Evolutionary conservation across 1,140 invertebrate genomes (phyloP).

Genomic region (Bombus balteatus): DNA sequence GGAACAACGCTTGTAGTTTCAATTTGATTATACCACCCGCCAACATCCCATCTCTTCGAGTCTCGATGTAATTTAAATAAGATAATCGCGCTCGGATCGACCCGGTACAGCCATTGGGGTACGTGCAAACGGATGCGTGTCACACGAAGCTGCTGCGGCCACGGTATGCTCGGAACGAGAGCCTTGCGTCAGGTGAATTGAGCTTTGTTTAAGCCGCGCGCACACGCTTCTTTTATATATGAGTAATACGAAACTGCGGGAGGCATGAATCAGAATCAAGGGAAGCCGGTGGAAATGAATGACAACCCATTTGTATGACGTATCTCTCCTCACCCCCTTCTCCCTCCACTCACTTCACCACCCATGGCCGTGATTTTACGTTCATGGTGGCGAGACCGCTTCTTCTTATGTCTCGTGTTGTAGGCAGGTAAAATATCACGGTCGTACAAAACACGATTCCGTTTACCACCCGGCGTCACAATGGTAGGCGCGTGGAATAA

Average conservation of each 20-base stretch:
- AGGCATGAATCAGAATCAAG: slow-evolving; percentile 76
- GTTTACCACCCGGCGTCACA: slow-evolving; percentile 62
- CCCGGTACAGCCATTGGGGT: background rate
- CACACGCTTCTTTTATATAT: slow-evolving; percentile 44
- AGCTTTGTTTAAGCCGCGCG: slow-evolving; percentile 52
- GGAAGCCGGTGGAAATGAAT: slow-evolving; percentile 72
- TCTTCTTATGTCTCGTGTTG: slow-evolving; percentile 48
- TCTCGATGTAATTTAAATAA: background rate
- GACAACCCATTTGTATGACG: slow-evolving; percentile 75
- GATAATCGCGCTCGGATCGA: slow-evolving; percentile 7
- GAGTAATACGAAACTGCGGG: slow-evolving; percentile 71
- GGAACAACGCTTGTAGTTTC: slow-evolving; percentile 1
- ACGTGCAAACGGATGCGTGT: background rate
- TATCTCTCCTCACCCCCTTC: slow-evolving; percentile 33
- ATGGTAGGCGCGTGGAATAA: slow-evolving; percentile 72
- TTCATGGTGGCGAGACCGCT: slow-evolving; percentile 33
- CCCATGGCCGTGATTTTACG: slow-evolving; percentile 19
- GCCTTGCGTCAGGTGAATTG: slow-evolving; percentile 60
- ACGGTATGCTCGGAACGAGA: slow-evolving; percentile 19
- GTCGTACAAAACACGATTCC: slow-evolving; percentile 64
- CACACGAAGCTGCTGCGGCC: background rate
- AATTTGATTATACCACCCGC: background rate
- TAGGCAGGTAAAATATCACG: slow-evolving; percentile 74
- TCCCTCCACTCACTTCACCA: background rate
- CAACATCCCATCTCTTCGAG: background rate